Base-by-base conservation (phyloP, 1,140 invertebrate species). In the Liolophura sinensis region DNA sequence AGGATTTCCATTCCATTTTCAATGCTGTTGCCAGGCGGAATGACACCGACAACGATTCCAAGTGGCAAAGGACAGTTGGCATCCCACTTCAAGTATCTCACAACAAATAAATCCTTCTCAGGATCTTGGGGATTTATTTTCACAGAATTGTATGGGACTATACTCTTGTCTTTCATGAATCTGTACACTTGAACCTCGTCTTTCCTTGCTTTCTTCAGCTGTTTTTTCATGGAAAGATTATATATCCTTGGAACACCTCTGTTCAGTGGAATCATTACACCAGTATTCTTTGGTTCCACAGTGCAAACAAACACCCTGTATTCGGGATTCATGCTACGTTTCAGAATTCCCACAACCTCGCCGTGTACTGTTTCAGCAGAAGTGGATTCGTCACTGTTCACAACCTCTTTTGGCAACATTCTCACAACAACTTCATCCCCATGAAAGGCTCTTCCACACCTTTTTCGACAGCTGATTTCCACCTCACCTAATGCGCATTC, bases 211-310 rank as follows among this genome's bases (percentile, higher is more conserved):
- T 71, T 24, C 47, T 76, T 65, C 27, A 70, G 25, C 16, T 70
- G 65, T 40, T 60, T 59, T 22, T 55, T 51, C 31, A 69, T 72
- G 54, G 65, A 54, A 1, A 78, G 65, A 65, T 75, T 77, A 64
- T 76, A 76, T 22, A 83, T 73, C 20, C 66, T 66, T 48, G 76
- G 76, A 22, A 78, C 63, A 52, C 71, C 71, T 46, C 64, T 54
- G 62, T 80, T 76, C 12, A 82, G 62, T n/a, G 82, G 82, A 16
- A 71, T 72, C 72, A 82, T 70, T n/a, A 82, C 61, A 51, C 80
- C 75, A n/a, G 74, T 70, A 20, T 75, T 73, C 25, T 68, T 66
- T 12, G 67, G 49, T 22, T 78, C 74, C 12, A 74, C 73, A 14
- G 40, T 69, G 70, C 82, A 84, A 4, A 82, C 73, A 71, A 81